A percentile compares a stretch with the other conserved stretches of the same genome.
These are phyloP conservation scores for Seriola quinqueradiata DNA, from an alignment of 2,113 vertebrate genomes.

Conservation along the genomic window DNA sequence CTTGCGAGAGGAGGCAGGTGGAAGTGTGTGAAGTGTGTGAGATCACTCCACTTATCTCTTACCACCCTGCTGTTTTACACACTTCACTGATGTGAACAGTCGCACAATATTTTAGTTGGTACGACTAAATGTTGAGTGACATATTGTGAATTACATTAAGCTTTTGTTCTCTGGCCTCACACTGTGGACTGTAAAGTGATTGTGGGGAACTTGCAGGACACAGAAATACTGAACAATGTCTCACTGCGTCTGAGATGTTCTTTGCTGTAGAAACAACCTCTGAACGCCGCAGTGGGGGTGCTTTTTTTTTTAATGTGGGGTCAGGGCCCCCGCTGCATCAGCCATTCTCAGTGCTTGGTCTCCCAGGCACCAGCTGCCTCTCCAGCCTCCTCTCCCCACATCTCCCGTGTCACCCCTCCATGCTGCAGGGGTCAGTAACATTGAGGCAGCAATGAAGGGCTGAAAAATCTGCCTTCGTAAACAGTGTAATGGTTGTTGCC, in stretches of 20 bases:
- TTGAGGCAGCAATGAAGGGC: not conserved
- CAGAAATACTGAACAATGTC: too few relatives aligned
- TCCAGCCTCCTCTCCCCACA: not conserved
- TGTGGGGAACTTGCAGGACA: not conserved
- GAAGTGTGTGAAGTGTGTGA: not conserved
- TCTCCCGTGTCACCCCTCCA: constrained; percentile 28
- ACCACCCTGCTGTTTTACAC: not conserved
- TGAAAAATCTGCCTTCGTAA: not conserved
- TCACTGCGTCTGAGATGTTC: constrained; percentile 4
- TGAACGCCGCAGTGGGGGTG: constrained; percentile 9
- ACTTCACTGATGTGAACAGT: not conserved
- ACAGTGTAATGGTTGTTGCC: not conserved
- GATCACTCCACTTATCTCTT: not conserved
- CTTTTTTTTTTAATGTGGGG: constrained; percentile 3
- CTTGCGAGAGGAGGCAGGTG: not conserved
- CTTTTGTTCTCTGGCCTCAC: not conserved
- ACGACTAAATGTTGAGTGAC: not conserved
- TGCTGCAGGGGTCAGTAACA: constrained; percentile 21
- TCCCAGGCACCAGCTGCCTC: constrained; percentile 53
- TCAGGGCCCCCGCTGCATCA: constrained; percentile 58
- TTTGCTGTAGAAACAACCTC: constrained; percentile 10
- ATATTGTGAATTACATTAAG: not conserved
- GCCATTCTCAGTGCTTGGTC: constrained; percentile 31
- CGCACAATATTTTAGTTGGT: not conserved
- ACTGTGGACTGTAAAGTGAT: not conserved